phyloP scores from a whole-genome alignment of 2,888 invertebrate species.

The Suillia variegata region DNA sequence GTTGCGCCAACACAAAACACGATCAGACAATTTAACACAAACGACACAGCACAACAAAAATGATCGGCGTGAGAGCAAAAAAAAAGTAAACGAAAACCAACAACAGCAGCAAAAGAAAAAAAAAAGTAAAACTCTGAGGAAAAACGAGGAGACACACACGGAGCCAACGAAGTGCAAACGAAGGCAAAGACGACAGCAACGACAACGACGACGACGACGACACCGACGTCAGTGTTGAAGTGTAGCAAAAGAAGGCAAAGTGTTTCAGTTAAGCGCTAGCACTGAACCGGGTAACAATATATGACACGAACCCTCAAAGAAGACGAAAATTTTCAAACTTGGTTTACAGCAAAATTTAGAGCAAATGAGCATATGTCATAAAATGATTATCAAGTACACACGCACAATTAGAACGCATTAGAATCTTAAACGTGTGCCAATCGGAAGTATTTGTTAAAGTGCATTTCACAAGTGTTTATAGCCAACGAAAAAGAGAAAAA shows the following conservation, averaged over 20 bases:
- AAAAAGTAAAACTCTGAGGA: slow-evolving; percentile 16
- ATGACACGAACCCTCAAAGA: neutral
- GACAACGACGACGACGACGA: slow-evolving; percentile 26
- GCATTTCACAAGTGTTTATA: no score
- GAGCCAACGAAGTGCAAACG: slow-evolving; percentile 15
- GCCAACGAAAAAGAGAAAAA: no score
- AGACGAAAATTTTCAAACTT: neutral
- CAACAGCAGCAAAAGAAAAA: slow-evolving; percentile 20
- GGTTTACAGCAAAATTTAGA: neutral
- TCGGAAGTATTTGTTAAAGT: no score
- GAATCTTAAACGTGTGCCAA: no score
- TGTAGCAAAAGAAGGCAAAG: slow-evolving; percentile 55
- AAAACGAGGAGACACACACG: slow-evolving; percentile 17
- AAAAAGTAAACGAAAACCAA: neutral
- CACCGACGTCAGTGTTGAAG: slow-evolving; percentile 42
- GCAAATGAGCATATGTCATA: neutral
- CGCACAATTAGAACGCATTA: no score
- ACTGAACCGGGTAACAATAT: slow-evolving; percentile 62
- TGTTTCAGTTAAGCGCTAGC: slow-evolving; percentile 61
- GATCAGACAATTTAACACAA: slow-evolving; percentile 5
- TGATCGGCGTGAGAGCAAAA: slow-evolving; percentile 12
- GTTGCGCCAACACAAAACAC: neutral
- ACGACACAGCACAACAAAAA: slow-evolving; percentile 32
- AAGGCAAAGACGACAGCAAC: slow-evolving; percentile 20
- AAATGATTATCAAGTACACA: no score